These are phyloP conservation scores for Amphiduros pacificus DNA, from an alignment of 2,888 invertebrate species.

Conservation along the genomic window DNA sequence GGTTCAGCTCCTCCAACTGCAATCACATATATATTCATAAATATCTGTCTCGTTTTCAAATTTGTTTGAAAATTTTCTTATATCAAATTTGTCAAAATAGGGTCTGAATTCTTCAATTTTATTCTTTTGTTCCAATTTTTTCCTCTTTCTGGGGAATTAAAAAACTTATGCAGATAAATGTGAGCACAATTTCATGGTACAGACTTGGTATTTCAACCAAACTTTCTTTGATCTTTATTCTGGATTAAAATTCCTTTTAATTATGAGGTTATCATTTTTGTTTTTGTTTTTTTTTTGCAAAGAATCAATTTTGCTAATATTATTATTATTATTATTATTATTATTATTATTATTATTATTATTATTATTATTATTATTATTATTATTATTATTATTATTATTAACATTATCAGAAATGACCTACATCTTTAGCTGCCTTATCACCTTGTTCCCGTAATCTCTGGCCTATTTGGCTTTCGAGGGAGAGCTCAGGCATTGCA, in stretches of 20 bases:
- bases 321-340: neutral
- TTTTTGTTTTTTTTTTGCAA: neutral
- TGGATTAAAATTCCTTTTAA: neutral
- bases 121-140: no score
- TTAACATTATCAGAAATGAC: neutral
- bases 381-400: neutral
- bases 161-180: no score
- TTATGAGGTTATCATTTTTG: neutral
- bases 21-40: neutral
- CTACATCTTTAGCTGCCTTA: conserved; percentile 12
- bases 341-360: neutral
- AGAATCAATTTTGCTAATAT: neutral
- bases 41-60: no score
- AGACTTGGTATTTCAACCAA: no score
- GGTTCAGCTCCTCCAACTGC: conserved; percentile 22
- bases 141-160: no score
- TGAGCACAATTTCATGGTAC: no score
- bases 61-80: no score
- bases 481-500: no score
- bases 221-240: no score
- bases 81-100: no score
- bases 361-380: neutral
- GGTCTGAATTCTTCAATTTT: no score
- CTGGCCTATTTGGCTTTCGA: conserved; percentile 14
- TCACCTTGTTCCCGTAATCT: conserved; percentile 18